Base-by-base conservation (phyloP, 2,797 vertebrate genomes). In the Acanthopagrus latus region DNA sequence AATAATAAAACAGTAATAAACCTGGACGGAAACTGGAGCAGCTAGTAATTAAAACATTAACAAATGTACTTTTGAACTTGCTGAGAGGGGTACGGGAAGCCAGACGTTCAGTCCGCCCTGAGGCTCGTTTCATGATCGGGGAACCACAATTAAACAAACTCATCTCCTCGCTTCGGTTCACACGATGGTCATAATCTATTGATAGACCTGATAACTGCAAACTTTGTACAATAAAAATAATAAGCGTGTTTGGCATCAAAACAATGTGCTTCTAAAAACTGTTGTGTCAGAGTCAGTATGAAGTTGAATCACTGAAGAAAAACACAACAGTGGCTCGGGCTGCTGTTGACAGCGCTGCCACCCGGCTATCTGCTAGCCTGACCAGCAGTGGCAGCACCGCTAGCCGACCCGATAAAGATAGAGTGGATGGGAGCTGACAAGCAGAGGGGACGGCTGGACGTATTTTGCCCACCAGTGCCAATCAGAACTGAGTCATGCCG, bases 401-500 rank as follows among this genome's bases (percentile, higher is more conserved):
- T 21, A 55, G 52, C 77, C 50, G 57, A 66, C 64, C 57, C 17
- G 14, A 76, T 76, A 72, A 78, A 89, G 82, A 87, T n/a, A 71
- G 74, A 80, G 74, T 68, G 75, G 78, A 89, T 83, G 82, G 71
- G 67, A 80, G 82, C 65, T 86, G 91, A 89, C 85, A 88, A 67
- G 83, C 51, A n/a, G n/a, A n/a, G 4, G 72, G 85, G 86, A 56
- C 21, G 78, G 54, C 81, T 38, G 68, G 65, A 80, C 16, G 43
- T 68, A 65, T 88, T 80, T 74, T 74, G 80, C 77, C 82, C 81
- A 81, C 76, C 74, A 65, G 74, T 59, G 79, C 62, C 83, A 81
- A 84, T 82, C 82, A 78, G 74, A 73, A 38, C 56, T 58, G 72
- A 89, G 80, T 90, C 84, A 80, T 54, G 71, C 84, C 66, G 75